These are phyloP conservation scores for Cheilosia soror DNA, from an alignment of 2,888 invertebrate species.

Conservation along the genomic window DNA sequence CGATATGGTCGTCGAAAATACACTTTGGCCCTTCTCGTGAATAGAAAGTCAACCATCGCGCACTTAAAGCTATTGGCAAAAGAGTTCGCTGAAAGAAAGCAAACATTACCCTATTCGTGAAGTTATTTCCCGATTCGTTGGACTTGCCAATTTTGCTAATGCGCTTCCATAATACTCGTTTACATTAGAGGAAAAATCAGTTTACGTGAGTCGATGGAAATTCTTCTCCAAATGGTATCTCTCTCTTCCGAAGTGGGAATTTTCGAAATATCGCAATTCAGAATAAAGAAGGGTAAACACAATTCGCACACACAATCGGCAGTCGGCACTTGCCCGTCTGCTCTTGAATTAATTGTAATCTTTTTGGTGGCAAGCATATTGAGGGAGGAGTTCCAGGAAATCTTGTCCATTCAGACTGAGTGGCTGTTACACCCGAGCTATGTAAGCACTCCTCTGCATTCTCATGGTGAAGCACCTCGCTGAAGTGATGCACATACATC, in stretches of 20 bases:
- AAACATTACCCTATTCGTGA: not conserved
- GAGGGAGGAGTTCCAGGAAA: too few species aligned
- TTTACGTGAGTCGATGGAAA: slow-evolving; percentile 26
- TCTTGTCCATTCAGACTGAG: too few species aligned
- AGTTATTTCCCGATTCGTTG: slow-evolving; percentile 7
- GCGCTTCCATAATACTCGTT: not conserved
- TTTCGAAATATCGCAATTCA: slow-evolving; percentile 1
- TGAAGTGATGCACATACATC: slow-evolving; percentile 10
- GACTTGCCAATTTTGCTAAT: slow-evolving; percentile 22
- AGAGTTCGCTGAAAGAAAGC: too few species aligned
- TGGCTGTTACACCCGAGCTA: too few species aligned
- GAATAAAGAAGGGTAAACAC: not conserved
- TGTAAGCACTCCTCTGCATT: not conserved
- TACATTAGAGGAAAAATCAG: not conserved
- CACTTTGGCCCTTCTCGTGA: too few species aligned
- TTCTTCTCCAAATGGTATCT: slow-evolving; percentile 25
- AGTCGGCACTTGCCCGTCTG: too few species aligned
- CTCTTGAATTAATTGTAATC: too few species aligned
- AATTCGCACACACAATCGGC: not conserved
- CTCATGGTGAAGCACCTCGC: not conserved
- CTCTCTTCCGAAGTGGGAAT: not conserved
- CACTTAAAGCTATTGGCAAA: too few species aligned
- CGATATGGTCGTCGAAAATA: too few species aligned
- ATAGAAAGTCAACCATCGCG: too few species aligned
- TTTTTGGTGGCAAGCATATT: too few species aligned